Conservation (phyloP, 2,888 invertebrate genomes). For the Calliscelio sp. region DNA sequence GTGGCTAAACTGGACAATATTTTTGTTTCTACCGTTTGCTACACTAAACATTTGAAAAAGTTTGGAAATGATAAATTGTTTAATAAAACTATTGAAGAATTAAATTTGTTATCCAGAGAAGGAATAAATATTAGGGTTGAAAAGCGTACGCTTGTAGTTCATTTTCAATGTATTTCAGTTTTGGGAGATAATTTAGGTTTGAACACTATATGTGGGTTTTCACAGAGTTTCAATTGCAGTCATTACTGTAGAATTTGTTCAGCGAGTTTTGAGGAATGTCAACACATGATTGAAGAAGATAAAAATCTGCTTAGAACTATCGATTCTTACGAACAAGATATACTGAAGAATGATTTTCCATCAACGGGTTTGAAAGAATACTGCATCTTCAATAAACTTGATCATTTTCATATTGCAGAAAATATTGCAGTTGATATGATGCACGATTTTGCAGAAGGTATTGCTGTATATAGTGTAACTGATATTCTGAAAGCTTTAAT, state of each 20-base stretch:
- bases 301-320: neutral
- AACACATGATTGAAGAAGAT: slow-evolving; percentile 13
- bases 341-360: neutral
- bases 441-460: slow-evolving; percentile 7
- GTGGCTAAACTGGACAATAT: slow-evolving; percentile 1
- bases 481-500: neutral
- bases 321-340: neutral
- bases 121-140: neutral
- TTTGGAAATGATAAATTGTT: too few species aligned
- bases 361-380: neutral
- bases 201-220: slow-evolving; percentile 25
- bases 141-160: neutral
- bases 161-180: slow-evolving; percentile 2
- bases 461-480: neutral
- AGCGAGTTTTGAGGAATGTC: slow-evolving; percentile 2
- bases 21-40: neutral
- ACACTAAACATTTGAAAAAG: too few species aligned
- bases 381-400: neutral
- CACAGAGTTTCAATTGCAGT: slow-evolving; percentile 22
- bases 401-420: slow-evolving; percentile 6
- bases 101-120: too few species aligned
- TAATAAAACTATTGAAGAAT: too few species aligned
- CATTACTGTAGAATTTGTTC: slow-evolving; percentile 41
- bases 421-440: neutral
- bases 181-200: neutral